A percentile compares a stretch with the other conserved stretches of the same genome.
These are phyloP conservation scores for Coelinius sp. DNA, from an alignment of 2,888 invertebrate species.

Conservation along the genomic window DNA sequence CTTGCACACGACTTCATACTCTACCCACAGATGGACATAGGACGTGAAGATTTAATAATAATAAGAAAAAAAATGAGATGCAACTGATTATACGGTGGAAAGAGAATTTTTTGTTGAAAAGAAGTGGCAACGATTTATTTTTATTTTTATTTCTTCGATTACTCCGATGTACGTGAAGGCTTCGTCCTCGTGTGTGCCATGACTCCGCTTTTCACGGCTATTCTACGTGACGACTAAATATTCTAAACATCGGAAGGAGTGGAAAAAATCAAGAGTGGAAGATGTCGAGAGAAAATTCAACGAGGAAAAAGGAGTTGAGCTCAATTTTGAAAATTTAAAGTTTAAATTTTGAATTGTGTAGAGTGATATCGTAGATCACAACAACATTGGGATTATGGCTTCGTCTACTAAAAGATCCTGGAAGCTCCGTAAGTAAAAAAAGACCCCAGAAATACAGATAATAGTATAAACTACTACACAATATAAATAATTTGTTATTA, in stretches of 20 bases:
- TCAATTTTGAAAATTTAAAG: background rate
- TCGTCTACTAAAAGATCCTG: slow-evolving; percentile 80
- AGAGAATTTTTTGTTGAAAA: slow-evolving; percentile 36
- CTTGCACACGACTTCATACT: slow-evolving; percentile 43
- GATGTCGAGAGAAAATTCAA: slow-evolving; percentile 58
- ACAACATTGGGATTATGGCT: slow-evolving; percentile 59
- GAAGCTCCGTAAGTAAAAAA: slow-evolving; percentile 82
- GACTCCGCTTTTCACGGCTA: slow-evolving; percentile 15
- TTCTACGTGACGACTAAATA: slow-evolving; percentile 5
- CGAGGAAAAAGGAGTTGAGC: slow-evolving; percentile 52
- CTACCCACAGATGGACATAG: slow-evolving; percentile 50
- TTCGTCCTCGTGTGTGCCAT: slow-evolving; percentile 23
- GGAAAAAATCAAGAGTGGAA: slow-evolving; percentile 17
- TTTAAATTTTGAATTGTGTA: background rate
- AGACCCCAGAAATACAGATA: background rate
- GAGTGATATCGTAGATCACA: slow-evolving; percentile 53
- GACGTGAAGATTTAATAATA: slow-evolving; percentile 19
- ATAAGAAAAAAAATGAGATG: slow-evolving; percentile 54
- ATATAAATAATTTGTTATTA: slow-evolving; percentile 1
- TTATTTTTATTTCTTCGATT: background rate
- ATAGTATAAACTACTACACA: background rate
- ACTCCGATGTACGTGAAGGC: background rate
- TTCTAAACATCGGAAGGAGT: background rate
- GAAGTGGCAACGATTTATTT: slow-evolving; percentile 19
- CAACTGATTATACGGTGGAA: slow-evolving; percentile 48